These are phyloP conservation scores for Pseudomyrmex dendroicus DNA, from an alignment of 1,140 invertebrate species.

Conservation along the genomic window DNA sequence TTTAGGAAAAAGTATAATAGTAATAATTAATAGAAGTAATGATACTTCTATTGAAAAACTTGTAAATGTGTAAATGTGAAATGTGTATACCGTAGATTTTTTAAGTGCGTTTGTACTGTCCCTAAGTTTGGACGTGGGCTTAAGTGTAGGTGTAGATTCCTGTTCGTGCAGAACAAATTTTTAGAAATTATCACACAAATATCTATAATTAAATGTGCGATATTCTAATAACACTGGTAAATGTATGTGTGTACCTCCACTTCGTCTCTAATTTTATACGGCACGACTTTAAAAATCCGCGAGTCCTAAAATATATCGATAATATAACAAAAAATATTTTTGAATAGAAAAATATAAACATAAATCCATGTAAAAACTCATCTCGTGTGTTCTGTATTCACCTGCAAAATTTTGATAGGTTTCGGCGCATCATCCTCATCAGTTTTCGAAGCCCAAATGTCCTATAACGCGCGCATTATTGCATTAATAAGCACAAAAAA, in stretches of 20 bases:
- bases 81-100: constrained; percentile 34
- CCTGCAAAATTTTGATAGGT: constrained; percentile 29
- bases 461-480: constrained; percentile 28
- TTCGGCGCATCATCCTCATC: constrained; percentile 28
- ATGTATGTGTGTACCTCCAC: constrained; percentile 26
- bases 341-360: constrained; percentile 6
- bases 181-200: constrained; percentile 9
- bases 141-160: neutral
- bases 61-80: constrained; percentile 1
- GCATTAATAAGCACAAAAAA: neutral
- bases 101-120: constrained; percentile 10
- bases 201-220: neutral
- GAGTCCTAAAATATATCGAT: constrained; percentile 47
- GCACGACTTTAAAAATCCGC: constrained; percentile 1
- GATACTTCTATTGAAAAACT: no score
- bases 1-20: neutral
- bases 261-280: constrained; percentile 8
- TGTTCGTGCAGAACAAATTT: constrained; percentile 25
- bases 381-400: constrained; percentile 13
- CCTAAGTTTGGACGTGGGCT: constrained; percentile 1
- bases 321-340: neutral
- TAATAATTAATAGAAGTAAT: neutral
- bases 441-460: constrained; percentile 47
- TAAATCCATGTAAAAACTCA: neutral
- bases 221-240: constrained; percentile 20